A percentile compares a stretch with the other conserved stretches of the same genome.
These are phyloP conservation scores for Maniola hyperantus DNA, from an alignment of 2,888 invertebrate species.

Conservation along the genomic window DNA sequence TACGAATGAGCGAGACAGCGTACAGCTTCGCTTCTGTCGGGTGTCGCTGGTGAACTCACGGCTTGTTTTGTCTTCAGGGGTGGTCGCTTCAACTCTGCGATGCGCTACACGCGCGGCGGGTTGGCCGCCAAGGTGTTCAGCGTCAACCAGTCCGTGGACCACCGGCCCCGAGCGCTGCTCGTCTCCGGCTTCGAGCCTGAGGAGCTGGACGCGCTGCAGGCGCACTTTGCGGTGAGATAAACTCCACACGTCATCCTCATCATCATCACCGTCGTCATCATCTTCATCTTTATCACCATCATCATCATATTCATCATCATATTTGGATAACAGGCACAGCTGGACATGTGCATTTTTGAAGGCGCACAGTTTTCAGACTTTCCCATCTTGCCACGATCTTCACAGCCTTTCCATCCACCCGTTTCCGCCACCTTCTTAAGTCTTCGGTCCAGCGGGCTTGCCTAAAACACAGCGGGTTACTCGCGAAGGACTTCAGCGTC, in stretches of 20 bases:
- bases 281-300: too few relatives aligned
- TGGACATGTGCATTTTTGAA: too few relatives aligned
- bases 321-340: too few relatives aligned
- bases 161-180: slow-evolving; percentile 92
- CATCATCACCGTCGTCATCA: too few relatives aligned
- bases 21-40: too few relatives aligned
- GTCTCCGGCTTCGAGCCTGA: slow-evolving; percentile 94
- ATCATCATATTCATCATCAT: too few relatives aligned
- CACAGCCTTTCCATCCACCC: too few relatives aligned
- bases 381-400: too few relatives aligned
- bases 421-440: too few relatives aligned
- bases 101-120: slow-evolving; percentile 58
- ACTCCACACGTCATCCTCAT: background rate
- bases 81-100: slow-evolving; percentile 62
- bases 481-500: slow-evolving; percentile 61
- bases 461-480: slow-evolving; percentile 50
- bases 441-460: too few relatives aligned
- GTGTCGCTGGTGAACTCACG: background rate
- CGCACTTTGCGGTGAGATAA: slow-evolving; percentile 90
- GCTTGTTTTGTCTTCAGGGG: slow-evolving; percentile 51
- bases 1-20: too few relatives aligned
- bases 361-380: too few relatives aligned
- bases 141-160: slow-evolving; percentile 88
- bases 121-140: slow-evolving; percentile 55
- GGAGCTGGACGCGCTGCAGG: slow-evolving; percentile 89